phyloP scores from a whole-genome alignment of 2,113 vertebrate genomes.

The Sclerurus mexicanus region DNA sequence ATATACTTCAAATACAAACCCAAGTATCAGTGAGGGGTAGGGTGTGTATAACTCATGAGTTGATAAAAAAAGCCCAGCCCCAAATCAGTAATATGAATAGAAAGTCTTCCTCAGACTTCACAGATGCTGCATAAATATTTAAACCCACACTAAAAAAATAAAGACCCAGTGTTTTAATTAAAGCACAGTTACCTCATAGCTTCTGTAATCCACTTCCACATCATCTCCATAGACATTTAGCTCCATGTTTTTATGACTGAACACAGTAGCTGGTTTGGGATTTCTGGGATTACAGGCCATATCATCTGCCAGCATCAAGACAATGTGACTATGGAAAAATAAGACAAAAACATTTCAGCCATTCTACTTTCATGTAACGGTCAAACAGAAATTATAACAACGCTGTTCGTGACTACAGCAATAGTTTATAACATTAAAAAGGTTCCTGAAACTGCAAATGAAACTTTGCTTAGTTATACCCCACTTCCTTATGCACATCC shows the following conservation, averaged over 20 bases:
- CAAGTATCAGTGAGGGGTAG: not conserved
- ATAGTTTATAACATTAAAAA: not conserved
- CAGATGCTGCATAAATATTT: not conserved
- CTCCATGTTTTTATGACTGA: slow-evolving; percentile 99
- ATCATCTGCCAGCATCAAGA: slow-evolving; percentile 97
- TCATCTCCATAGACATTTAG: slow-evolving; percentile 98
- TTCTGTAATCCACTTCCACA: slow-evolving; percentile 97
- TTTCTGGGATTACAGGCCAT: slow-evolving; percentile 98
- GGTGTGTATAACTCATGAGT: not conserved
- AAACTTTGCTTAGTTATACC: not conserved
- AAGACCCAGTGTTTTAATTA: not conserved
- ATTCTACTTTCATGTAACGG: not conserved
- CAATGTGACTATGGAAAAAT: slow-evolving; percentile 85
- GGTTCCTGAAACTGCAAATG: not conserved
- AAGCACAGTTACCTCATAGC: slow-evolving; percentile 85
- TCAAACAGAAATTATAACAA: not conserved
- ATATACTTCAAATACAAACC: not conserved
- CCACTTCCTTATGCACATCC: not conserved
- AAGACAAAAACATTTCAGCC: not conserved
- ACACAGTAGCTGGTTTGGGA: slow-evolving; percentile 96
- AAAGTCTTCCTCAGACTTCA: not conserved
- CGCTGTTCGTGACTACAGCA: not conserved
- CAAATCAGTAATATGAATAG: not conserved
- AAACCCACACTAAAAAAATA: not conserved
- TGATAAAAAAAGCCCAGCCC: not conserved